Conservation (phyloP, 2,888 invertebrate genomes). For the Ecdyonurus torrentis region DNA sequence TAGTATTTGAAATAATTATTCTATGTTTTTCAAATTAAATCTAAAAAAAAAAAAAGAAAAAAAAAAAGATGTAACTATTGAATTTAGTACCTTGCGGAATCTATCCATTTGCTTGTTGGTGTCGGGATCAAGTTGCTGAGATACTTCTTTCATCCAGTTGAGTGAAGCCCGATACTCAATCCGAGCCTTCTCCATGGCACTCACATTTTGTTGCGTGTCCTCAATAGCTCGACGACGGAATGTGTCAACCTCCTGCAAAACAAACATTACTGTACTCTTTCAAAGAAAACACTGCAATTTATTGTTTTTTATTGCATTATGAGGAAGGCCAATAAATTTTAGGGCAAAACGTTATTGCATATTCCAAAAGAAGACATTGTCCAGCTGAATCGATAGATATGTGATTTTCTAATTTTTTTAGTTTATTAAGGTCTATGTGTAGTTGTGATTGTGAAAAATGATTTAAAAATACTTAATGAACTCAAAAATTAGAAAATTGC, state of each 20-base stretch:
- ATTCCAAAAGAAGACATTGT: too few species aligned
- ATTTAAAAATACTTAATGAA: too few species aligned
- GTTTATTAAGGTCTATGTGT: too few species aligned
- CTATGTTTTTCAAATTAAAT: too few species aligned
- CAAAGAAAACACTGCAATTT: not conserved
- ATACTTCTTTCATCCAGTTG: conserved; percentile 99
- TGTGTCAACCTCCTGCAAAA: conserved; percentile 67
- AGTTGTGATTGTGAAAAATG: too few species aligned
- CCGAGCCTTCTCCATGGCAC: conserved; percentile 86
- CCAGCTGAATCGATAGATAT: too few species aligned
- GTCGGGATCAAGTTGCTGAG: conserved; percentile 91
- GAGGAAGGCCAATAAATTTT: not conserved
- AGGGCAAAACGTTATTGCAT: too few species aligned
- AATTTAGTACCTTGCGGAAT: conserved; percentile 92
- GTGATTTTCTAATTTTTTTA: too few species aligned
- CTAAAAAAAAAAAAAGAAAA: too few species aligned
- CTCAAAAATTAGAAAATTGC: too few species aligned
- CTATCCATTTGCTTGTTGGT: conserved; percentile 88
- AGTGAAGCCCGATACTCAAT: conserved; percentile 89
- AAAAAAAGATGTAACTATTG: too few species aligned
- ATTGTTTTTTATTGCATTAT: not conserved
- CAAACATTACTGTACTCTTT: not conserved
- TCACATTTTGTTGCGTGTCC: conserved; percentile 80
- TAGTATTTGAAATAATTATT: too few species aligned
- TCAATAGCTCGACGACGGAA: conserved; percentile 87